A percentile compares a stretch with the other conserved stretches of the same genome.
phyloP scores from a whole-genome alignment of 2,888 invertebrate genomes.

The Acleris sparsana region DNA sequence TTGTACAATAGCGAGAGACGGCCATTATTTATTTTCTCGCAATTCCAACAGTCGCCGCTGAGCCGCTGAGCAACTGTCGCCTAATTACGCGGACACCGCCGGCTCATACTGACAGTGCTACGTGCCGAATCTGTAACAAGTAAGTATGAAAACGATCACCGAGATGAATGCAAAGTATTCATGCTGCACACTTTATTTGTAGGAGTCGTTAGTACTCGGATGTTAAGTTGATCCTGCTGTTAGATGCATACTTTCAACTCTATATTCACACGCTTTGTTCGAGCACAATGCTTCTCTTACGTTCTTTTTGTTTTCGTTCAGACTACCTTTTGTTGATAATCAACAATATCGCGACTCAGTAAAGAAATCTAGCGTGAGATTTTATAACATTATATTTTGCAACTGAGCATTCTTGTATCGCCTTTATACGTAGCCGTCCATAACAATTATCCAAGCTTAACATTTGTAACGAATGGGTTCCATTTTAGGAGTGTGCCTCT shows the following conservation, averaged over 20 bases:
- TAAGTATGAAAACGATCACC: neutral
- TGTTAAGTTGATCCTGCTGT: constrained; percentile 50
- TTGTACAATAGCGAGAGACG: constrained; percentile 51
- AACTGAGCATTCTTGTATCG: constrained; percentile 59
- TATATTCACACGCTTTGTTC: constrained; percentile 78
- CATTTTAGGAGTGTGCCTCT: constrained; percentile 3
- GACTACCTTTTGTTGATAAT: constrained; percentile 81
- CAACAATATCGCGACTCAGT: constrained; percentile 77
- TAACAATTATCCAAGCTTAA: constrained; percentile 12
- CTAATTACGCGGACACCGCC: constrained; percentile 41
- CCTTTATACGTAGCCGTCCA: constrained; percentile 44
- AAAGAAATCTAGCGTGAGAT: constrained; percentile 80
- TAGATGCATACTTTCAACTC: constrained; percentile 78
- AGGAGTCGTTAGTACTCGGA: constrained; percentile 38
- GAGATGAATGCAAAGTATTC: constrained; percentile 14
- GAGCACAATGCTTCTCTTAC: constrained; percentile 77
- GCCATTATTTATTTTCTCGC: constrained; percentile 50
- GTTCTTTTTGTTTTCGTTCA: constrained; percentile 81
- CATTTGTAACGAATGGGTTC: neutral
- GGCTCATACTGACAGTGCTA: constrained; percentile 40
- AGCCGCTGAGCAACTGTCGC: constrained; percentile 39
- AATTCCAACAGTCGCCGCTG: constrained; percentile 42
- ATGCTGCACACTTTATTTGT: constrained; percentile 18
- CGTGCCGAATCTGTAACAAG: constrained; percentile 18
- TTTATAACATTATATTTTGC: constrained; percentile 72